Conservation (phyloP, 1,140 invertebrate genomes). For the Protaetia brevitarsis region DNA sequence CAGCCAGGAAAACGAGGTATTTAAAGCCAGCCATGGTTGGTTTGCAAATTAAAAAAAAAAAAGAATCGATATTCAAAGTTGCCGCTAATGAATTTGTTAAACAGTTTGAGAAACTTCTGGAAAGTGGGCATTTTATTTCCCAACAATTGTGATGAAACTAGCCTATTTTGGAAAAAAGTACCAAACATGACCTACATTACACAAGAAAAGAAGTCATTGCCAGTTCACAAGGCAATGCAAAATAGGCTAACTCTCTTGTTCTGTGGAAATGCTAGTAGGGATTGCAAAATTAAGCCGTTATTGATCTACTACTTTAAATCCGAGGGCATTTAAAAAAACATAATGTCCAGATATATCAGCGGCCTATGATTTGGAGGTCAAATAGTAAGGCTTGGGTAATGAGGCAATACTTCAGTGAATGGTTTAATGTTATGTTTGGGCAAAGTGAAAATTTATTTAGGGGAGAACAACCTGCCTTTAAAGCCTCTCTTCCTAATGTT, state of each 20-base stretch:
- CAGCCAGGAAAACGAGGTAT: constrained; percentile 21
- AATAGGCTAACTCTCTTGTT: constrained; percentile 21
- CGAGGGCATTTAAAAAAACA: not conserved
- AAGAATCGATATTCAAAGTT: not conserved
- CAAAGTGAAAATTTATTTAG: not conserved
- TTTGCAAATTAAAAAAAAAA: constrained; percentile 27
- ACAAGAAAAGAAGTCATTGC: constrained; percentile 22
- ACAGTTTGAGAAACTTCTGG: constrained; percentile 44
- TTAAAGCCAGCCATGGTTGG: constrained; percentile 38
- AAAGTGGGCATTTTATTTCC: constrained; percentile 41
- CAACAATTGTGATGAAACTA: constrained; percentile 46
- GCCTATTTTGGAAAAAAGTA: constrained; percentile 39
- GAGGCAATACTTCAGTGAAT: not conserved
- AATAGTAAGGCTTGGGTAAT: constrained; percentile 3
- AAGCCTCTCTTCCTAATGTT: not conserved
- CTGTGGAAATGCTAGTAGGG: constrained; percentile 13
- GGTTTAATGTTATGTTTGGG: constrained; percentile 1
- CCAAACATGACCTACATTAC: constrained; percentile 18
- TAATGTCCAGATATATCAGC: constrained; percentile 15
- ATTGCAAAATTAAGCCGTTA: constrained; percentile 17
- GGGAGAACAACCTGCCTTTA: not conserved
- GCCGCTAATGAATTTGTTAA: constrained; percentile 25
- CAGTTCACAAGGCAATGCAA: constrained; percentile 26
- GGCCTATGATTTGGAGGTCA: constrained; percentile 10
- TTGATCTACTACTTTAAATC: constrained; percentile 1